Evolutionary conservation across 2,113 vertebrate species (phyloP), one percentile per base, ranked within the genome.

Genomic region (Lasiurus cinereus): DNA sequence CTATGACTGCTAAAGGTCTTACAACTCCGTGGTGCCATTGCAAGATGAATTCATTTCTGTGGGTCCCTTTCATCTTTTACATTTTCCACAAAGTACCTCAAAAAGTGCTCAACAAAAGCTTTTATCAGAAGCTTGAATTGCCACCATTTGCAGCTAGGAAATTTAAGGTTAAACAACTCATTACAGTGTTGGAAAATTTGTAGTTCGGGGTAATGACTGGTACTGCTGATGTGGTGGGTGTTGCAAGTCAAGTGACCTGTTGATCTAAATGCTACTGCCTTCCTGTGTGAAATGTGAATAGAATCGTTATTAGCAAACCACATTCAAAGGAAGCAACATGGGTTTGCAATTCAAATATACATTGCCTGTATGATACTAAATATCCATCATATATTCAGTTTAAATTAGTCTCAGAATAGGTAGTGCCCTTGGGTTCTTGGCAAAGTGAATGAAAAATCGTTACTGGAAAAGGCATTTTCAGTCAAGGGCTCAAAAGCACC

Each of bases 101-200:
- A n/a, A 66, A 79, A 59, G 66, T 69, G 3, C n/a, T 85, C 78
- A 73, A 43, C 12, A 70, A 29, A 52, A 82, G 16, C 16, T 93
- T 94, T 96, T 90, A 82, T 83, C 73, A 89, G 62, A 88, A 19
- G 15, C 83, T 94, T 78, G 8, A 79, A 72, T 3, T 83, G 56
- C 64, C 80, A 90, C 6, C 39, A 21, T 78, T 94, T 86, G 36
- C 66, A 93, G 43, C 27, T 83, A 43, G 56, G 64, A 86, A 79
- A 94, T 88, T 43, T 73, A 95, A 91, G 78, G 92, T 95, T 84
- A 92, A 88, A 50, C 43, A 84, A 19, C 69, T 94, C 27, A 78
- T 94, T 92, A 67, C 82, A 56, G 59, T 86, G 88, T 39, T 85
- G 22, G 91, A 66, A 85, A 66, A 85, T 91, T 72, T 90, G 76